A percentile compares a stretch with the other conserved stretches of the same genome.
Evolutionary conservation across 53 echinoderm and acorn worm genomes (phyloP).

Genomic region (Echinarachnius parma): DNA sequence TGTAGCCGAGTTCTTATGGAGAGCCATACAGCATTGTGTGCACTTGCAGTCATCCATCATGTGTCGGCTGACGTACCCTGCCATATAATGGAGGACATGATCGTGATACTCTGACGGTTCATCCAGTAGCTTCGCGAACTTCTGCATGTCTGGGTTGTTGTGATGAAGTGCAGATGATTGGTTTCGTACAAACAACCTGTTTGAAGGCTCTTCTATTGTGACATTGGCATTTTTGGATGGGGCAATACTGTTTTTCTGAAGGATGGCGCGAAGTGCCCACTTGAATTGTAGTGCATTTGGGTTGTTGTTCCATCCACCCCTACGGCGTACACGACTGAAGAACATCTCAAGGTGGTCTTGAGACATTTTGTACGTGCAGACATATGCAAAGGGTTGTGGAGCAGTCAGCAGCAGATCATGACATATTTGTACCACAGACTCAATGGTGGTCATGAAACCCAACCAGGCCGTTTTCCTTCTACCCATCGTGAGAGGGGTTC

Average conservation of each 20-base stretch:
- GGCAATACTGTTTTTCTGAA: constrained; percentile 31
- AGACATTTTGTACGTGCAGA: constrained; percentile 62
- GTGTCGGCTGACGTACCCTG: constrained; percentile 42
- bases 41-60: constrained; percentile 35
- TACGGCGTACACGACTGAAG: constrained; percentile 43
- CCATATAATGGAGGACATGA: constrained; percentile 44
- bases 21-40: constrained; percentile 45
- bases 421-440: constrained; percentile 49
- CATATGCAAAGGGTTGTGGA: constrained; percentile 45
- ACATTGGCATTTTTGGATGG: constrained; percentile 56
- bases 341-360: constrained; percentile 61
- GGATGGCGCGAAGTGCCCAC: constrained; percentile 60
- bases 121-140: constrained; percentile 39
- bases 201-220: constrained; percentile 35
- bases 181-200: constrained; percentile 5
- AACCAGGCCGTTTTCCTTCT: constrained; percentile 50
- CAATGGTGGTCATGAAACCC: constrained; percentile 52
- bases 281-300: constrained; percentile 61
- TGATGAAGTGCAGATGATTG: constrained; percentile 10
- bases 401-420: constrained; percentile 45
- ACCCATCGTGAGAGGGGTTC: constrained; percentile 14
- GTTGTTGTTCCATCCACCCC: constrained; percentile 54
- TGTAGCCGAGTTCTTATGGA: constrained; percentile 31
- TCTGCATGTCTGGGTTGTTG: constrained; percentile 28
- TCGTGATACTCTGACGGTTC: constrained; percentile 57